These are phyloP conservation scores for Antechinus flavipes DNA, from an alignment of 2,113 vertebrate genomes.

Conservation along the genomic window DNA sequence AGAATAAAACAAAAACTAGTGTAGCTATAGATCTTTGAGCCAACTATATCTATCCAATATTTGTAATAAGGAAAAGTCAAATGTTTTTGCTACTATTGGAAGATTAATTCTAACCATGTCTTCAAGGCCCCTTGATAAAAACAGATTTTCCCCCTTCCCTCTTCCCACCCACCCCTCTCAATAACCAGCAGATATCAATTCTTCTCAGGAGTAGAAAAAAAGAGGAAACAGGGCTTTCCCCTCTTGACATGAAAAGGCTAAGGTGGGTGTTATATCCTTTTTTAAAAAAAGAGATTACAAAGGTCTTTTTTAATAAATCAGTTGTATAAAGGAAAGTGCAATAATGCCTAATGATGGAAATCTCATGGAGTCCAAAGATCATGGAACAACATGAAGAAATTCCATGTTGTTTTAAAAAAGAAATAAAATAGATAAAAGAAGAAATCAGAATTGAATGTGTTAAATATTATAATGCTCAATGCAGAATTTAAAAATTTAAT, in stretches of 20 bases:
- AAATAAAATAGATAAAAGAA: not conserved
- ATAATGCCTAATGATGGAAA: not conserved
- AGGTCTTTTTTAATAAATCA: not conserved
- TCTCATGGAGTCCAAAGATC: not conserved
- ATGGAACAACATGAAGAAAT: not conserved
- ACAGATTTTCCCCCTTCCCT: not conserved
- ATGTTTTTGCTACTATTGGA: not conserved
- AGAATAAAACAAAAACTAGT: not conserved
- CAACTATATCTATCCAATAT: not conserved
- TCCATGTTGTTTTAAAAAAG: not conserved
- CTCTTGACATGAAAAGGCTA: not conserved
- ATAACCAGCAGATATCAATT: not conserved
- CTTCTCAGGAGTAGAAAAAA: not conserved
- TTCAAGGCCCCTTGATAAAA: not conserved
- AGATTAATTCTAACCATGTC: not conserved
- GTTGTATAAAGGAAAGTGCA: not conserved
- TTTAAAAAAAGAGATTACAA: not conserved
- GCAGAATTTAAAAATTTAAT: not conserved
- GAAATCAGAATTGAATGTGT: not conserved
- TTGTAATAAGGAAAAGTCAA: not conserved
- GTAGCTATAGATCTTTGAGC: not conserved
- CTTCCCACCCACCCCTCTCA: not conserved
- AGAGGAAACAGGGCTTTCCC: not conserved
- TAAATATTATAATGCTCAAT: not conserved
- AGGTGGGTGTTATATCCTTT: not conserved